Evolutionary conservation across 2,113 vertebrate genomes (phyloP), one percentile per base, ranked within the genome.

Genomic region (Cynoglossus semilaevis): DNA sequence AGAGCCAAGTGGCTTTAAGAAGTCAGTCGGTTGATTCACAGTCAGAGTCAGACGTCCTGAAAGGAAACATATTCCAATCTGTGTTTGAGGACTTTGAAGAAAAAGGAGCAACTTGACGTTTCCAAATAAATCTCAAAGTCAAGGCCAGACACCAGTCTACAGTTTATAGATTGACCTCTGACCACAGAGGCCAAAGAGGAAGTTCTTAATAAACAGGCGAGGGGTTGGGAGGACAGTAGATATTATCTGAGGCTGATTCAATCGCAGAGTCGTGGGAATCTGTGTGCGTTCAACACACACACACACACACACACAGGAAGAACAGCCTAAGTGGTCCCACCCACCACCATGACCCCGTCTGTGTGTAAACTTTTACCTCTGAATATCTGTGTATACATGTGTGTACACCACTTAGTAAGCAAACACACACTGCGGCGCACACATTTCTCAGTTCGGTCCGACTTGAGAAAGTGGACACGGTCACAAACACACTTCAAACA

Each of bases 181-280:
- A 81, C 74, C 81, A 74, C 70, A 3, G 56, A 58, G 76, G 66
- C 71, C 63, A 67, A 53, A 79, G 67, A 85, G 81, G 86, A 88
- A 88, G 78, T 84, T 65, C 63, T 80, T 73, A 46, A 72, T 83
- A 83, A 86, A 79, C 74, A 77, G 54, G 55, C 49, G 53, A 54
- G 53, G 53, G 15, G 29, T 15, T 37, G 65, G 55, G 47, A 34
- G 55, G 83, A 86, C 86, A 86, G 84, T 84, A 85, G 83, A 88
- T 84, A 41, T 38, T 43, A 84, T 86, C 84, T 70, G 67, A 73
- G 44, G 44, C 63, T 73, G 74, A 82, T 77, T 81, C 65, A 82
- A 82, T 78, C 70, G 60, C 63, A 57, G 79, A 45, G 79, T 46
- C 77, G 77, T 87, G 82, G 82, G 86, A 82, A 81, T 78, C 63